Base-by-base conservation (phyloP, 2,888 invertebrate species). In the Drosophila kuntzei region DNA sequence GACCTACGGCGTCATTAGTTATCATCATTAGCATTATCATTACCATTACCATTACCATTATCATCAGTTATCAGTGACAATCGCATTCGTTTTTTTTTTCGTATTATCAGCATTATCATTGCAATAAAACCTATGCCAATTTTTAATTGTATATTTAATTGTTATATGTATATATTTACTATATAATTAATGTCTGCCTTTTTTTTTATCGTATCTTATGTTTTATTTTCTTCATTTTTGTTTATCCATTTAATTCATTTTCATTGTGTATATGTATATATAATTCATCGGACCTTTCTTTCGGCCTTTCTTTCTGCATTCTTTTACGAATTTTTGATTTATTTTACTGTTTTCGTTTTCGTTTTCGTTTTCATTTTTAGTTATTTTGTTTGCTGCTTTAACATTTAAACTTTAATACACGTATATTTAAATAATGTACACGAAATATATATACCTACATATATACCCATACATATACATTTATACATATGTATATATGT, bases 351-450 rank as follows among this genome's bases (percentile, higher is more conserved):
- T 60, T 57, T 71, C 14, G 14, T 36, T 14, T 29, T 32, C 29
- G 51, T 58, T 50, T n/a, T n/a, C n/a, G 39, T 65, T 60, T 57
- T 71, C 14, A 8, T 36, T 14, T 65, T 63, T 66, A 70, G 50
- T 44, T 73, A 39, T 62, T 70, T 61, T 71, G 64, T 47, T 70
- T 53, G 60, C 61, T 74, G 74, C 60, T 70, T 83, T 80, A 86
- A 89, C 81, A 76, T 79, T 83, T 79, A 72, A 83, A 83, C 83
- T 88, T 84, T 86, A 79, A 84, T 84, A 84, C 88, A 88, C 86
- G 69, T 88, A 84, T 87, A 88, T 76, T 86, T 80, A 81, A 88
- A 89, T 87, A 89, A 85, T 87, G 71, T 85, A 89, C 87, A 89
- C 87, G 84, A 79, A 83, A 80, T 67, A 58, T 66, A 61, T 71